Conservation (phyloP, 2,113 vertebrate species). For the Gasterosteus aculeatus region DNA sequence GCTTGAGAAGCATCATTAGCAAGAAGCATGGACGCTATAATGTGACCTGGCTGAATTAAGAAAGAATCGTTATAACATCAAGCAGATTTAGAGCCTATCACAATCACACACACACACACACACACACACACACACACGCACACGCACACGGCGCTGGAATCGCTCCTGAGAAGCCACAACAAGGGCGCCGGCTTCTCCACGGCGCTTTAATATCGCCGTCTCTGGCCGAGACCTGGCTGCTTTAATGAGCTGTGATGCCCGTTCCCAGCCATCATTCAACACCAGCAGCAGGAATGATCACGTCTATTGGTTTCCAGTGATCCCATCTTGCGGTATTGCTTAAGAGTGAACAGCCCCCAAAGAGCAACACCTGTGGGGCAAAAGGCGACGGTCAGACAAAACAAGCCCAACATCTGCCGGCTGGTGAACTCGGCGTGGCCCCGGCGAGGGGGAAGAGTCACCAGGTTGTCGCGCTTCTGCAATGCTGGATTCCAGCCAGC, state of each 20-base stretch:
- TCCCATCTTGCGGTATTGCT: slow-evolving; percentile 1
- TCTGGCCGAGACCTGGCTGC: slow-evolving; percentile 32
- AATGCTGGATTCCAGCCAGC: slow-evolving; percentile 52
- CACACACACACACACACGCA: no score
- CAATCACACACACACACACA: slow-evolving; percentile 8
- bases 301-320: slow-evolving; percentile 53
- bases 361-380: slow-evolving; percentile 50
- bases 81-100: slow-evolving; percentile 36
- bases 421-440: slow-evolving; percentile 53
- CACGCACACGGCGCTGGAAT: slow-evolving; percentile 18
- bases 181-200: slow-evolving; percentile 33
- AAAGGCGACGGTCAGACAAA: slow-evolving; percentile 55
- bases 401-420: slow-evolving; percentile 59
- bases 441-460: slow-evolving; percentile 50
- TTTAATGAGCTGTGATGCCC: slow-evolving; percentile 37
- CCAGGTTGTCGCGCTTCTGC: slow-evolving; percentile 44
- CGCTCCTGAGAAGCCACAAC: slow-evolving; percentile 39
- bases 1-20: slow-evolving; percentile 57
- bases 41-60: slow-evolving; percentile 21
- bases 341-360: slow-evolving; percentile 19
- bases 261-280: slow-evolving; percentile 40
- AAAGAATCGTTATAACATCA: slow-evolving; percentile 9
- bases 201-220: slow-evolving; percentile 22
- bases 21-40: slow-evolving; percentile 22
- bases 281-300: slow-evolving; percentile 45